Base-by-base conservation (phyloP, 2,113 vertebrate genomes). In the Macaca nemestrina region DNA sequence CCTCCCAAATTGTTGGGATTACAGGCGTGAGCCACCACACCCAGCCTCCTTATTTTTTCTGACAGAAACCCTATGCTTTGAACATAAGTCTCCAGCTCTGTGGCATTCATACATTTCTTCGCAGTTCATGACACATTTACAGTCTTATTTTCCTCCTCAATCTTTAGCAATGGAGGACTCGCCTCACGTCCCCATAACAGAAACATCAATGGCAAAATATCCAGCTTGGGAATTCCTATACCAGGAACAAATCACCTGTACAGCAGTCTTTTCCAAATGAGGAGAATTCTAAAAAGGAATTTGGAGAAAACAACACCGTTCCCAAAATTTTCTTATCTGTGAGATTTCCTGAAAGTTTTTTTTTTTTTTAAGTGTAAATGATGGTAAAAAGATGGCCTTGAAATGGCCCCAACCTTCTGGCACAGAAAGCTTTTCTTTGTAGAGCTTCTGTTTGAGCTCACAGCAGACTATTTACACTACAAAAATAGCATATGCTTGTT, bases 391-490 rank as follows among this genome's bases (percentile, higher is more conserved):
- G 57, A 75, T n/a, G 30, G n/a, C 9, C 59, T 55, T 40, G 4
- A 90, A 79, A 43, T 35, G 25, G 75, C 17, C 57, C 59, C 72
- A 70, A 10, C 50, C 45, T 90, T 50, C 40, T 73, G 76, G 89
- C 45, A 32, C 32, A 40, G 52, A 87, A 61, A 67, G 2, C 13
- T 50, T 85, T 67, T 64, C 81, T 93, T 16, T 78, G 40, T 16
- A 43, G 92, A 61, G 32, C 22, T 68, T 64, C 75, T 1, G 0
- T 90, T 17, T 96, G 81, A 91, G 38, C 43, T 96, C 89, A 83
- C 61, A 80, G 10, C 73, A 97, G 90, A 97, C 89, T 94, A 20
- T 94, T 95, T 95, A 94, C 61, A 72, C 68, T 25, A 88, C 78
- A 87, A 32, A 95, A 95, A 68, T 25, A 68, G 80, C 8, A 14